These are phyloP conservation scores for Antigone vipio DNA, from an alignment of 2,113 vertebrate genomes.

Conservation along the genomic window DNA sequence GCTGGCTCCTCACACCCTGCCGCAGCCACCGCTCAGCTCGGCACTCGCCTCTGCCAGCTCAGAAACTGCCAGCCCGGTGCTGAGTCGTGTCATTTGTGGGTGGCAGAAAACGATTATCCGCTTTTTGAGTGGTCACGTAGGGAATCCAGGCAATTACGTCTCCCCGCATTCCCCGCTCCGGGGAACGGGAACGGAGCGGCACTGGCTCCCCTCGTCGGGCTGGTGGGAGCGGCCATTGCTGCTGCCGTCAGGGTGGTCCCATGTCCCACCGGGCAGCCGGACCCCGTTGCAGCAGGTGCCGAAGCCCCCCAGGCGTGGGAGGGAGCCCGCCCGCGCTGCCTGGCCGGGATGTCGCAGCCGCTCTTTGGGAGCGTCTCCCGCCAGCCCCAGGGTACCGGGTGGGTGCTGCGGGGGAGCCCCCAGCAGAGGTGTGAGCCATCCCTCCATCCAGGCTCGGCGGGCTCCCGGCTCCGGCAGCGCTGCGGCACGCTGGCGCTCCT, in stretches of 20 bases:
- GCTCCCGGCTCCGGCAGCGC: too few relatives aligned
- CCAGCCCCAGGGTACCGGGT: too few relatives aligned
- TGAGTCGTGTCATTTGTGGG: background rate
- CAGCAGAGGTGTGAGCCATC: too few relatives aligned
- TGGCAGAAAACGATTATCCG: background rate
- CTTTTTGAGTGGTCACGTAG: background rate
- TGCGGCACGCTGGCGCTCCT: too few relatives aligned
- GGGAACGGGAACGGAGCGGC: background rate
- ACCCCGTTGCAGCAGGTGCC: fast-evolving
- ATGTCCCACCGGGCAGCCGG: fast-evolving
- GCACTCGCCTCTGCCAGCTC: background rate
- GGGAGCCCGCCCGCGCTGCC: background rate
- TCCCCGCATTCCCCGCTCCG: background rate
- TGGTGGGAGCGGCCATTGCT: background rate
- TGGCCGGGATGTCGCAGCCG: background rate
- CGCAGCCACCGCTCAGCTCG: background rate
- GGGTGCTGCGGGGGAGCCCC: too few relatives aligned
- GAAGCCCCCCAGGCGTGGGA: background rate
- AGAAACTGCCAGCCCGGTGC: background rate
- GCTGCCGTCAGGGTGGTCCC: background rate
- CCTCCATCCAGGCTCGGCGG: too few relatives aligned
- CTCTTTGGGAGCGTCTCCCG: too few relatives aligned
- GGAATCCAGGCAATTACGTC: background rate
- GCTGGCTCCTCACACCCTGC: background rate
- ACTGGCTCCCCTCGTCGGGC: background rate